These are phyloP conservation scores for Drosophila mojavensis DNA, from an alignment of 1,140 invertebrate species.

Conservation along the genomic window DNA sequence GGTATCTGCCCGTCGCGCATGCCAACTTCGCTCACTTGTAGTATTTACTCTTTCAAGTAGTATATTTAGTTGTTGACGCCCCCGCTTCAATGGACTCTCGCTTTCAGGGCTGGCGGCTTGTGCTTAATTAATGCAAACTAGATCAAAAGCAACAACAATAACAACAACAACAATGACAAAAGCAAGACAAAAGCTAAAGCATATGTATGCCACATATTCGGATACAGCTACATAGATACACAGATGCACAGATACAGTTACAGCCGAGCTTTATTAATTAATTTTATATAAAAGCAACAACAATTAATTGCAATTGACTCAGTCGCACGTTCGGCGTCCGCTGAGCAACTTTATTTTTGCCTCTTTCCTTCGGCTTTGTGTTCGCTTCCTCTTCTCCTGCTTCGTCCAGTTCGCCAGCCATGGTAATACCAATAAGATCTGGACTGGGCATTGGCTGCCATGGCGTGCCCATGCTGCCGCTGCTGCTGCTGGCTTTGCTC, in stretches of 20 bases:
- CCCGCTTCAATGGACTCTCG: constrained; percentile 52
- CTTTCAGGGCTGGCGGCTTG: constrained; percentile 48
- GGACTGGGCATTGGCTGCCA: not conserved
- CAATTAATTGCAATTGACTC: constrained; percentile 81
- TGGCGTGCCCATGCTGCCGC: constrained; percentile 27
- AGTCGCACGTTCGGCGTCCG: constrained; percentile 67
- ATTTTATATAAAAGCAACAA: constrained; percentile 84
- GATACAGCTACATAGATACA: constrained; percentile 22
- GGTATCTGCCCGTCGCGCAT: not conserved
- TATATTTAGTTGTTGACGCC: constrained; percentile 2
- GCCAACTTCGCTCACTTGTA: no score
- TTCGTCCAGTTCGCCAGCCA: not conserved
- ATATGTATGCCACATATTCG: constrained; percentile 53
- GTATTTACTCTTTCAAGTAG: not conserved
- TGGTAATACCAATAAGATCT: constrained; percentile 17
- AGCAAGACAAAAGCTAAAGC: constrained; percentile 19
- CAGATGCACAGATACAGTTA: constrained; percentile 2
- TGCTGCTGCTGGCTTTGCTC: constrained; percentile 51
- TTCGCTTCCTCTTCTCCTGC: constrained; percentile 9
- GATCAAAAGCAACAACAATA: constrained; percentile 35
- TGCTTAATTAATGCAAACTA: constrained; percentile 72
- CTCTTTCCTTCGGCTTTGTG: not conserved
- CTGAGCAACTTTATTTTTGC: constrained; percentile 43
- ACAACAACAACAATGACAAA: constrained; percentile 13
- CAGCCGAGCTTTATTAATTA: constrained; percentile 67